These are phyloP conservation scores for Macrosteles quadrilineatus DNA, from an alignment of 1,140 invertebrate genomes.

Conservation along the genomic window DNA sequence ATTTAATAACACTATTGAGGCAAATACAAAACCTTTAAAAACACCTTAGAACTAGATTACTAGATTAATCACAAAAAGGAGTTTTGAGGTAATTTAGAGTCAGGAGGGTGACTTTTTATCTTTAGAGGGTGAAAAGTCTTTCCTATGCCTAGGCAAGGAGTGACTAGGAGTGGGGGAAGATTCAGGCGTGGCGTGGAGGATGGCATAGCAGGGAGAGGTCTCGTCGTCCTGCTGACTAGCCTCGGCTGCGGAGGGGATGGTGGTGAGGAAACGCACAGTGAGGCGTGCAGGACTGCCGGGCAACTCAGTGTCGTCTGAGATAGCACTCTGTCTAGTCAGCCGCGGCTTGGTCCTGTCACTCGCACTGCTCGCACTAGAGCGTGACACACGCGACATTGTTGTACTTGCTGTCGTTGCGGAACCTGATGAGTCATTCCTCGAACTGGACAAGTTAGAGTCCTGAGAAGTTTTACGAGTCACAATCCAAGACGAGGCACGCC, in stretches of 20 bases:
- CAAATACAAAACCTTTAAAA: conserved; percentile 4
- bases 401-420: conserved; percentile 83
- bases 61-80: conserved; percentile 29
- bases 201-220: conserved; percentile 39
- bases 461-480: conserved; percentile 87
- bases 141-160: conserved; percentile 12
- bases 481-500: conserved; percentile 80
- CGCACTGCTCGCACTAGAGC: conserved; percentile 37
- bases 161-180: conserved; percentile 40
- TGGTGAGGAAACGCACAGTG: conserved; percentile 69
- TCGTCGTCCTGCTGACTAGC: conserved; percentile 73
- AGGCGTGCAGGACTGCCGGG: conserved; percentile 51
- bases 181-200: conserved; percentile 39
- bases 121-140: conserved; percentile 27
- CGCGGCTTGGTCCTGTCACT: conserved; percentile 60
- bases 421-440: conserved; percentile 82
- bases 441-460: conserved; percentile 84
- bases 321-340: conserved; percentile 72
- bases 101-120: conserved; percentile 30
- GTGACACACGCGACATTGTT: conserved; percentile 70
- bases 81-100: conserved; percentile 21
- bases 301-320: conserved; percentile 42
- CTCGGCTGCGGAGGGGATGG: conserved; percentile 78
- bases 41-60: conserved; percentile 18
- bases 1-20: too few relatives aligned